Conservation (phyloP, 2,113 vertebrate species). For the Siphamia tubifer region DNA sequence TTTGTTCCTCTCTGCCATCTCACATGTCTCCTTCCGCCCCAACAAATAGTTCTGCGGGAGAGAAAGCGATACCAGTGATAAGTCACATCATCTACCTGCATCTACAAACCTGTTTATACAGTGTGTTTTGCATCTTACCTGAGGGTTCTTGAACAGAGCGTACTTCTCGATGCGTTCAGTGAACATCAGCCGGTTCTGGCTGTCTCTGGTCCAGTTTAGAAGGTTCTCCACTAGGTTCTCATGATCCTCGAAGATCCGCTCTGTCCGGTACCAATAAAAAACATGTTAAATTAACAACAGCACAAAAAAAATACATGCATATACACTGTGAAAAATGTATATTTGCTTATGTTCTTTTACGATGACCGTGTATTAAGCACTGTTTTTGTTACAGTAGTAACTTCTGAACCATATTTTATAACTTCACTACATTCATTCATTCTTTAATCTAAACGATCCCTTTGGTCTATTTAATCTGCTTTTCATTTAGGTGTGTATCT, state of each 20-base stretch:
- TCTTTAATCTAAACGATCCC: too few species aligned
- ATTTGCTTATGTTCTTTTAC: too few species aligned
- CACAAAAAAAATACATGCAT: too few species aligned
- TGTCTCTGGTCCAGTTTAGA: constrained; percentile 97
- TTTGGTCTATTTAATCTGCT: too few species aligned
- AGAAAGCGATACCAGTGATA: too few species aligned
- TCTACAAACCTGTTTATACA: not conserved
- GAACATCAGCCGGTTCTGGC: constrained; percentile 96
- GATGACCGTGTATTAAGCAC: too few species aligned
- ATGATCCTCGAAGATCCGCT: constrained; percentile 97
- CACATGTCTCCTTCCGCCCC: constrained; percentile 94
- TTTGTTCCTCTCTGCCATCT: constrained; percentile 98
- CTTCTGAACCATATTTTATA: too few species aligned
- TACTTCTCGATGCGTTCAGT: constrained; percentile 97
- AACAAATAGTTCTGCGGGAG: constrained; percentile 91
- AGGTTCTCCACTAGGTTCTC: constrained; percentile 99
- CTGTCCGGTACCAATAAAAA: constrained; percentile 68
- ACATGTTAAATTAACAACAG: too few species aligned
- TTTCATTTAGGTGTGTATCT: too few species aligned
- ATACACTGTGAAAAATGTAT: too few species aligned
- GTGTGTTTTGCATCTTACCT: constrained; percentile 75
- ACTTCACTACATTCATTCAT: too few species aligned
- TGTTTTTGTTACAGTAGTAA: too few species aligned
- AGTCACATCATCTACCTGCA: not conserved
- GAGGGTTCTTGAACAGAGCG: constrained; percentile 96